Evolutionary conservation across 2,888 invertebrate genomes (phyloP).

Genomic region (Listrodromus nycthemerus): DNA sequence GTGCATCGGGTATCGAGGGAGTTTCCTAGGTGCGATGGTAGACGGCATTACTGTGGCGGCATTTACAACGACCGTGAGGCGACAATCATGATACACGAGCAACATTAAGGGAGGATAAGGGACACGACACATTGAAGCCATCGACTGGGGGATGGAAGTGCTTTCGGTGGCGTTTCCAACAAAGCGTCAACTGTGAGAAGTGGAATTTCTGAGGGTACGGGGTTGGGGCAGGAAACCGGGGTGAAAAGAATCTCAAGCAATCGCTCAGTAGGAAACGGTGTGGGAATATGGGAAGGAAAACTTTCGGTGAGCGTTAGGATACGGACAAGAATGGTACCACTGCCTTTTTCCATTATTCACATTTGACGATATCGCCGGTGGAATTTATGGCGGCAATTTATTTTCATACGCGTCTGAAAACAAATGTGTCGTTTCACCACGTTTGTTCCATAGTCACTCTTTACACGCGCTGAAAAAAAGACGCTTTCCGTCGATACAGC

Average conservation of each 20-base stretch:
- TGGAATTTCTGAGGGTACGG: slow-evolving; percentile 12
- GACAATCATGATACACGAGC: slow-evolving; percentile 51
- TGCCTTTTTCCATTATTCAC: slow-evolving; percentile 9
- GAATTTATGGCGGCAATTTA: not conserved
- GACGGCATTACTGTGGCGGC: not conserved
- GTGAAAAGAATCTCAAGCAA: slow-evolving; percentile 19
- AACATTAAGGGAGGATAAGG: not conserved
- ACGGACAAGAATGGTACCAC: not conserved
- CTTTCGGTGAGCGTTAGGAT: not conserved
- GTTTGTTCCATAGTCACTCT: not conserved
- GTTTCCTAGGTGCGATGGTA: not conserved
- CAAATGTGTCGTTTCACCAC: not conserved
- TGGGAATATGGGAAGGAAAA: slow-evolving; percentile 27
- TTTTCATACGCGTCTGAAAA: not conserved
- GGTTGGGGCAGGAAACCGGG: not conserved
- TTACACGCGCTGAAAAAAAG: not conserved
- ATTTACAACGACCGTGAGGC: slow-evolving; percentile 21
- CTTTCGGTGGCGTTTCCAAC: slow-evolving; percentile 9
- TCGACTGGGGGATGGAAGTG: slow-evolving; percentile 6
- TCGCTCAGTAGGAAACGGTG: slow-evolving; percentile 24
- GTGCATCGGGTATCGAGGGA: slow-evolving; percentile 14
- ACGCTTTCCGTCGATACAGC: too few species aligned
- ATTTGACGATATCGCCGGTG: not conserved
- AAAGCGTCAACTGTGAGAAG: slow-evolving; percentile 16
- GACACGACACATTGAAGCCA: slow-evolving; percentile 37